A percentile compares a stretch with the other conserved stretches of the same genome.
Conservation (phyloP, 1,140 invertebrate species). For the Aphelinus atriplicis region DNA sequence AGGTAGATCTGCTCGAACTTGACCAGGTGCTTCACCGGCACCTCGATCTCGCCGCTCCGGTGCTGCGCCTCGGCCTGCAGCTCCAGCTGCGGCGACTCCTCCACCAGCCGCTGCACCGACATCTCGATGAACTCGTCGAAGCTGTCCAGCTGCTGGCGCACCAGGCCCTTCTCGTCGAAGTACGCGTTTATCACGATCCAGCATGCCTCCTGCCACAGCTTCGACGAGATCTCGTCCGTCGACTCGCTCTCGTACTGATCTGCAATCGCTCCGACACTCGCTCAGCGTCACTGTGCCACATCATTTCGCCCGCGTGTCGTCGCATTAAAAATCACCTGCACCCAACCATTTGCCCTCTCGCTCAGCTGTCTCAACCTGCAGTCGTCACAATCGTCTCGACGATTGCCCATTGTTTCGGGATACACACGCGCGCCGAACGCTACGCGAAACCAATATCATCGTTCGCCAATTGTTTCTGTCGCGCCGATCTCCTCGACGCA, state of each 20-base stretch:
- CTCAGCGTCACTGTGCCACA: not conserved
- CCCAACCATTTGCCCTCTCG: not conserved
- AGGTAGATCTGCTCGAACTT: slow-evolving; percentile 99
- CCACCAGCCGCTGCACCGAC: slow-evolving; percentile 98
- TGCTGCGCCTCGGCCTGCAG: slow-evolving; percentile 97
- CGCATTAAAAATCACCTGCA: not conserved
- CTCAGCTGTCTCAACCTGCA: not conserved
- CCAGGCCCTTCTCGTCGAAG: slow-evolving; percentile 98
- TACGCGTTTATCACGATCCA: slow-evolving; percentile 55
- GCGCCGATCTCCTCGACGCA: too few relatives aligned
- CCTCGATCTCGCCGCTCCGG: slow-evolving; percentile 88
- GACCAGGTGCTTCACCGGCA: slow-evolving; percentile 84
- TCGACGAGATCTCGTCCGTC: slow-evolving; percentile 47
- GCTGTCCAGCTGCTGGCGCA: slow-evolving; percentile 96
- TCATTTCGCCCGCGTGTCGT: not conserved
- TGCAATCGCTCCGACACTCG: not conserved
- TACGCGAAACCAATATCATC: too few relatives aligned
- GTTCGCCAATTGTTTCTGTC: too few relatives aligned
- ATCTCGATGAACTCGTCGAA: slow-evolving; percentile 99
- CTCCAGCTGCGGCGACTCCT: slow-evolving; percentile 96
- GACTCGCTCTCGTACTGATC: slow-evolving; percentile 34
- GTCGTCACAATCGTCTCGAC: not conserved
- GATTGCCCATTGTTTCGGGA: not conserved
- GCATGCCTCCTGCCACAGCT: slow-evolving; percentile 54
- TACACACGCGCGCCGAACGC: too few relatives aligned